Base-by-base conservation (phyloP, 1,140 invertebrate species). In the Drepana arcuata region DNA sequence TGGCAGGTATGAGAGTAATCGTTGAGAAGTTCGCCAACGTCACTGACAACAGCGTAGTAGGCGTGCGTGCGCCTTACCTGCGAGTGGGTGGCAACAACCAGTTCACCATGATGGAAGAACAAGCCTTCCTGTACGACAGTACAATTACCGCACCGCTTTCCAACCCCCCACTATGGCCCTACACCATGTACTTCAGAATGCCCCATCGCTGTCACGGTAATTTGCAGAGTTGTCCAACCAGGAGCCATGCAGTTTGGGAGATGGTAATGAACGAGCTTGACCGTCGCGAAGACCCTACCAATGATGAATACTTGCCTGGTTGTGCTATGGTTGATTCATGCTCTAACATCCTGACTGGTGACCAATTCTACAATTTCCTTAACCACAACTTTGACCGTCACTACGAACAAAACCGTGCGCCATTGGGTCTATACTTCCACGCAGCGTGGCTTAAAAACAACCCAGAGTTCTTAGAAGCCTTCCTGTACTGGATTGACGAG, bases 231-330 rank as follows among this genome's bases (percentile, higher is more conserved):
- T 97, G 95, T 64, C 95, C 95, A 9, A 96, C 95, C 0, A 90
- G 95, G 69, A 93, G 86, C 46, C 95, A 97, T 70, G 95, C 95
- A 14, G 95, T 97, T 7, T 97, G 95, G 95, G 95, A 97, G 83
- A 96, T 97, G 93, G 95, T 97, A n/a, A 95, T 97, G 92, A 97
- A 97, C 70, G 95, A 97, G 72, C 80, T 97, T 54, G 95, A 97
- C 83, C 88, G 95, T 43, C 88, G 95, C 42, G 95, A 97, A 75
- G 94, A 97, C 69, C 95, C 95, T 0, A 90, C 86, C 45, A 94
- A 95, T 61, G 95, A 97, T 64, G 95, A 97, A 72, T 93, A 95
- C 56, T 83, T 97, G 2, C 93, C 95, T 2, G 95, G 95, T 26
- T 98, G 96, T 62, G 94, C 95, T 49, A 97, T 97, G 95, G 95